A percentile compares a stretch with the other conserved stretches of the same genome.
These are phyloP conservation scores for Psilanteris sp. DNA, from an alignment of 1,140 invertebrate genomes.

Conservation along the genomic window DNA sequence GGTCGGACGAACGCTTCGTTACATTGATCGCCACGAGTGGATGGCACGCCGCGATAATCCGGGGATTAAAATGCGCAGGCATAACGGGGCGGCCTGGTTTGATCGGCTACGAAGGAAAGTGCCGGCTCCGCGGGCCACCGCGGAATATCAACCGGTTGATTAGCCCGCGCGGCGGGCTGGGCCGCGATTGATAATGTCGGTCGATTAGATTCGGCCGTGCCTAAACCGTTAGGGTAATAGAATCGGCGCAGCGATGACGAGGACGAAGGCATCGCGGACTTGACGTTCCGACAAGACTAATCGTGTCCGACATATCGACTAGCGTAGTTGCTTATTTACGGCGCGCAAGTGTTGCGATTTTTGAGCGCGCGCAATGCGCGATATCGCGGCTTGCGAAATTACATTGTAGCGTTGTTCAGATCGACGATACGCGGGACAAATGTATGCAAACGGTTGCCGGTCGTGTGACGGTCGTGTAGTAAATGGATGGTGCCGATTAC, in stretches of 20 bases:
- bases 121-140: constrained; percentile 1
- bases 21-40: constrained; percentile 1
- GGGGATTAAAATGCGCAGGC: constrained; percentile 26
- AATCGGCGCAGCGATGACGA: constrained; percentile 31
- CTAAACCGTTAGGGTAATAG: constrained; percentile 24
- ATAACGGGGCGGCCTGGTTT: constrained; percentile 45
- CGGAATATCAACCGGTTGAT: constrained; percentile 35
- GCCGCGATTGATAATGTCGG: constrained; percentile 34
- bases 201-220: constrained; percentile 32
- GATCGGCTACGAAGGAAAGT: constrained; percentile 15
- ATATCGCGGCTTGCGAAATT: background rate
- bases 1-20: constrained; percentile 15
- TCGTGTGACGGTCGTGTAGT: too few relatives aligned
- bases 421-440: too few relatives aligned
- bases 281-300: constrained; percentile 33
- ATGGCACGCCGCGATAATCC: constrained; percentile 21
- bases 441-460: too few relatives aligned
- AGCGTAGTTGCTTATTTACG: constrained; percentile 11
- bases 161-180: constrained; percentile 21
- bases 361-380: too few relatives aligned
- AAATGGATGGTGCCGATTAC: too few relatives aligned
- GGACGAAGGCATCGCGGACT: constrained; percentile 30
- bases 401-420: too few relatives aligned
- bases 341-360: too few relatives aligned
- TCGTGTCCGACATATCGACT: constrained; percentile 23